A percentile compares a stretch with the other conserved stretches of the same genome.
Evolutionary conservation across 2,888 invertebrate species (phyloP).

Genomic region (Spisula solida): DNA sequence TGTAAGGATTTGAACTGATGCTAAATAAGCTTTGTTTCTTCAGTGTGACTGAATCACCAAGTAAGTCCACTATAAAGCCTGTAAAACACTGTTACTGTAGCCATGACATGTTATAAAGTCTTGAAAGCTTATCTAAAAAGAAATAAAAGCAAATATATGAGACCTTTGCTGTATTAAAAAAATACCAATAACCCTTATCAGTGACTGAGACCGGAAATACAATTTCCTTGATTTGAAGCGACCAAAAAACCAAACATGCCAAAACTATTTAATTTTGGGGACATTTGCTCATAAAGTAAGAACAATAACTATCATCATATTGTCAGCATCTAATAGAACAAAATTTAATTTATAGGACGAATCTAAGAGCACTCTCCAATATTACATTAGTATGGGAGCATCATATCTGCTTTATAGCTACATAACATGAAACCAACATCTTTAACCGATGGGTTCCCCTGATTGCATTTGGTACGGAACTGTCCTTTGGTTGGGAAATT

Average conservation of each 20-base stretch:
- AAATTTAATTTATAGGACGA: constrained; percentile 27
- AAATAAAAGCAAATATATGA: not conserved
- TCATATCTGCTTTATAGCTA: constrained; percentile 35
- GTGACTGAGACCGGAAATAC: constrained; percentile 6
- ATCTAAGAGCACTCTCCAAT: not conserved
- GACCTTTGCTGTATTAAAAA: not conserved
- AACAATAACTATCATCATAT: constrained; percentile 23
- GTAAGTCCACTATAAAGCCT: not conserved
- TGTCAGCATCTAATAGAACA: constrained; percentile 19
- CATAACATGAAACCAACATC: constrained; percentile 51
- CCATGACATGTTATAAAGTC: too few relatives aligned
- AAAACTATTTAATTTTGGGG: constrained; percentile 13
- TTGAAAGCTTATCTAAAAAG: too few relatives aligned
- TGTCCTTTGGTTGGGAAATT: constrained; percentile 21
- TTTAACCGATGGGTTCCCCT: constrained; percentile 8
- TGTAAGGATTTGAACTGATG: not conserved
- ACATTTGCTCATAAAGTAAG: constrained; percentile 19
- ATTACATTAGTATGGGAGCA: not conserved
- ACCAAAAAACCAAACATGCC: not conserved
- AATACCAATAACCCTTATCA: not conserved
- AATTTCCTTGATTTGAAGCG: constrained; percentile 5
- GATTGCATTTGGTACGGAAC: constrained; percentile 24
- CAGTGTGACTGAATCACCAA: not conserved
- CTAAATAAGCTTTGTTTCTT: not conserved
- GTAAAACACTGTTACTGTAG: too few relatives aligned